A percentile compares a stretch with the other conserved stretches of the same genome.
These are phyloP conservation scores for Zingel zingel DNA, from an alignment of 2,113 vertebrate genomes.

Conservation along the genomic window DNA sequence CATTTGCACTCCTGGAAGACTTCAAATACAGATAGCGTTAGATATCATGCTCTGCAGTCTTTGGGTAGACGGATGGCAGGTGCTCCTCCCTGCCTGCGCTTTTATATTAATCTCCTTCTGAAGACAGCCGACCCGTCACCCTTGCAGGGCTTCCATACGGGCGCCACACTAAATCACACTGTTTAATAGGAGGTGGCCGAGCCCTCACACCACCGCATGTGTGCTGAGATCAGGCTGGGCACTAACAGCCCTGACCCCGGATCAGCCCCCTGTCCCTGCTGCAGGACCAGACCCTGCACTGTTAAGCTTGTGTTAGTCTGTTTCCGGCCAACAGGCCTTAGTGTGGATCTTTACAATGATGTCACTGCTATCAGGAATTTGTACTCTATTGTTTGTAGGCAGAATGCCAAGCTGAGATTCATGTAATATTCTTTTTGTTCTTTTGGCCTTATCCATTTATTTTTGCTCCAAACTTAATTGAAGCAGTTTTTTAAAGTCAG, in stretches of 20 bases:
- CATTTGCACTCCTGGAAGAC: background rate
- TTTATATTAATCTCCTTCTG: slow-evolving; percentile 61
- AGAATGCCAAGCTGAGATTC: background rate
- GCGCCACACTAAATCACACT: slow-evolving; percentile 69
- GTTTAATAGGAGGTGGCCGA: slow-evolving; percentile 50
- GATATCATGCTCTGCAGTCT: slow-evolving; percentile 31
- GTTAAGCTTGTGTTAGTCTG: slow-evolving; percentile 18
- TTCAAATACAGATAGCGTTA: slow-evolving; percentile 32
- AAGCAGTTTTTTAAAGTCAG: background rate
- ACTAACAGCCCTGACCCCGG: slow-evolving; percentile 45
- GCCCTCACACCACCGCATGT: slow-evolving; percentile 26
- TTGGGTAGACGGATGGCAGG: slow-evolving; percentile 49
- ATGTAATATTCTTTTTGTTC: background rate
- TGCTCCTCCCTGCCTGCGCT: slow-evolving; percentile 39
- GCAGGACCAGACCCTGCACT: background rate
- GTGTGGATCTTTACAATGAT: background rate
- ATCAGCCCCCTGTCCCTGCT: slow-evolving; percentile 24
- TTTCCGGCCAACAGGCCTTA: slow-evolving; percentile 15
- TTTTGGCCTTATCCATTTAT: background rate
- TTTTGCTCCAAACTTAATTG: background rate
- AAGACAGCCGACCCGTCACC: slow-evolving; percentile 43
- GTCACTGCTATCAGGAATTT: background rate
- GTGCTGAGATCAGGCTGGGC: slow-evolving; percentile 42
- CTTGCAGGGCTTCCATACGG: slow-evolving; percentile 42
- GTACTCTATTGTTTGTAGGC: background rate